Percentiles rank a stretch among this genome's conserved stretches.
Conservation (phyloP, 2,888 invertebrate species). For the Nomada ruficornis region DNA sequence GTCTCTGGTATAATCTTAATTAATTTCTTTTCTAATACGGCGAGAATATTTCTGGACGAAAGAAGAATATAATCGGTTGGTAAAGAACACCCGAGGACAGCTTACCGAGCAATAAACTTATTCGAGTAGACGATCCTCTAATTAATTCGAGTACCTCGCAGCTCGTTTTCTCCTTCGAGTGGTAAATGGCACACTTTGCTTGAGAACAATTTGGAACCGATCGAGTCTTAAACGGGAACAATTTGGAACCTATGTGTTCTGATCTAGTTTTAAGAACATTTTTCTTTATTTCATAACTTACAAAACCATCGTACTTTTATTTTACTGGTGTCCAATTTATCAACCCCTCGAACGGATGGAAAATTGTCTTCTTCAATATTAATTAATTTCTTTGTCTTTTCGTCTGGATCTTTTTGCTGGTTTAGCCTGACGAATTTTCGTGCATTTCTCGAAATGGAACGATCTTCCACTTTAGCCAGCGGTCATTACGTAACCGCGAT, state of each 20-base stretch:
- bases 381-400: background rate
- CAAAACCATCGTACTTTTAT: background rate
- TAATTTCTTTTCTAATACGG: background rate
- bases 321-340: too few species aligned
- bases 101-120: slow-evolving; percentile 11
- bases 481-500: slow-evolving; percentile 37
- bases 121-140: slow-evolving; percentile 13
- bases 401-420: background rate
- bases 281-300: background rate
- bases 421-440: background rate
- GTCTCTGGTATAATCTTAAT: too few species aligned
- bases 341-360: too few species aligned
- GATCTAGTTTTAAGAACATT: background rate
- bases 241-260: background rate
- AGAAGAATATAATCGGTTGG: too few species aligned
- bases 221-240: background rate
- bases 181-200: background rate
- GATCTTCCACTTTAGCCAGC: background rate
- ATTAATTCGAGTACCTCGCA: slow-evolving; percentile 18
- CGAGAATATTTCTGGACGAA: background rate
- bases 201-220: slow-evolving; percentile 28
- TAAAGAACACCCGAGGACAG: background rate
- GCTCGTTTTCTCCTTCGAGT: background rate
- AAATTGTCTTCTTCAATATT: too few species aligned
- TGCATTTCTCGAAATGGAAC: background rate